phyloP scores from a whole-genome alignment of 1,140 invertebrate genomes.

The Diplogasteroides magnus region DNA sequence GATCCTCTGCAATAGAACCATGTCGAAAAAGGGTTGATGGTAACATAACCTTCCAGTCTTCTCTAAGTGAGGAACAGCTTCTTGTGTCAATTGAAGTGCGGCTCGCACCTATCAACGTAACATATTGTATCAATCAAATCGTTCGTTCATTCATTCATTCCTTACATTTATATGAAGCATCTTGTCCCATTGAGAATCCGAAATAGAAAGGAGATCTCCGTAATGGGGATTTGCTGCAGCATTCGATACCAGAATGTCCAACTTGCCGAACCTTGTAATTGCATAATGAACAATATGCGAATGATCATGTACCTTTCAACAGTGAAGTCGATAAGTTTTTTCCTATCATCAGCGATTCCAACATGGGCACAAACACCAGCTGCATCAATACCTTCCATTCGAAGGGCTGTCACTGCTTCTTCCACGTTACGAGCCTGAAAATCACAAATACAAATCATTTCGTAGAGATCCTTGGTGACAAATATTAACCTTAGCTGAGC shows the following conservation, averaged over 20 bases:
- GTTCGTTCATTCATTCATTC: slow-evolving; percentile 11
- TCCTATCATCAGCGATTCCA: slow-evolving; percentile 70
- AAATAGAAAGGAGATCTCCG: slow-evolving; percentile 70
- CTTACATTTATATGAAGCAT: slow-evolving; percentile 60
- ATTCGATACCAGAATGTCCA: slow-evolving; percentile 91
- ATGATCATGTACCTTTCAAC: slow-evolving; percentile 32
- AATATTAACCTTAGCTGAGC: background rate
- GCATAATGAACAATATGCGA: slow-evolving; percentile 3
- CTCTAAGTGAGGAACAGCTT: slow-evolving; percentile 74
- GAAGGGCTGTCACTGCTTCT: slow-evolving; percentile 56
- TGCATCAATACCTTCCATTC: slow-evolving; percentile 64
- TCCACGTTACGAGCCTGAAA: slow-evolving; percentile 32
- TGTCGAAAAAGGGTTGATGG: background rate
- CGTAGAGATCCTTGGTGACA: background rate
- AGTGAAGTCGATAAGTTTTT: slow-evolving; percentile 67
- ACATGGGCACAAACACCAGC: slow-evolving; percentile 76
- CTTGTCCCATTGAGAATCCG: slow-evolving; percentile 66
- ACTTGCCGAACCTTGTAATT: slow-evolving; percentile 63
- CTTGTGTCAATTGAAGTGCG: slow-evolving; percentile 78
- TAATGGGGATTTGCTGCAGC: slow-evolving; percentile 76
- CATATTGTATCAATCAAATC: no score
- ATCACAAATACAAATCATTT: no score
- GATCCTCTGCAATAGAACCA: background rate
- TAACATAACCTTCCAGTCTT: slow-evolving; percentile 59
- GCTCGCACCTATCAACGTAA: slow-evolving; percentile 87